Base-by-base conservation (phyloP, 2,888 invertebrate species). In the Dolichomitus sp. region DNA sequence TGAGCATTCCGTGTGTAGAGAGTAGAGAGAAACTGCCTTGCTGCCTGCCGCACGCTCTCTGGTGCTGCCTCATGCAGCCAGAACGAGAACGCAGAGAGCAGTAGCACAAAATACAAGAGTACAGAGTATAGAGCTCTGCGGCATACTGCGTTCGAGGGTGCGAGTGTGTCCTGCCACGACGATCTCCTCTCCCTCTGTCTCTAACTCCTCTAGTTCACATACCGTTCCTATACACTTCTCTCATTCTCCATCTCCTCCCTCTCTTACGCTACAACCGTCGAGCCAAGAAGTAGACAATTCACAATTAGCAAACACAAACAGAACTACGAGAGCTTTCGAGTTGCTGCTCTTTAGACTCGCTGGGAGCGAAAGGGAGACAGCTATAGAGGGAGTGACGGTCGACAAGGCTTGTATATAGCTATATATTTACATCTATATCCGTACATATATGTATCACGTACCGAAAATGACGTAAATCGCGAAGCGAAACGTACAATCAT, bases 241-340 rank as follows among this genome's bases (percentile, higher is more conserved):
- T 61, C 40, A 9, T 17, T 33, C 33, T 12, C 12, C 14, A 4
- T 14, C 57, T 27, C 37, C n/a, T 33, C 65, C 69, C 27, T 48
- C 42, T 42, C 57, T 9, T n/a, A 17, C 57, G 57, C 19, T 17
- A n/a, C 48, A 17, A 19, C 61, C 72, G 66, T 52, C 66, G 84
- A 84, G 81, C 87, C 85, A 91, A 92, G 90, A 91, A 92, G 90
- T 91, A 93, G 93, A 93, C 93, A 93, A 93, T 93, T 93, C 92
- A 92, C 93, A 93, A 93, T 93, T 93, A 93, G 93, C 92, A 93
- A 93, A 93, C 91, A 92, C 93, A 93, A 93, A 93, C 92, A 91
- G 88, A 90, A 90, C 87, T 88, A 91, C 89, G 89, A 92, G 92
- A 88, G 90, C 90, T 88, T 91, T 92, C 89, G 90, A 92, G 91